phyloP scores from a whole-genome alignment of 2,113 vertebrate species.

The Pontoporia blainvillei region DNA sequence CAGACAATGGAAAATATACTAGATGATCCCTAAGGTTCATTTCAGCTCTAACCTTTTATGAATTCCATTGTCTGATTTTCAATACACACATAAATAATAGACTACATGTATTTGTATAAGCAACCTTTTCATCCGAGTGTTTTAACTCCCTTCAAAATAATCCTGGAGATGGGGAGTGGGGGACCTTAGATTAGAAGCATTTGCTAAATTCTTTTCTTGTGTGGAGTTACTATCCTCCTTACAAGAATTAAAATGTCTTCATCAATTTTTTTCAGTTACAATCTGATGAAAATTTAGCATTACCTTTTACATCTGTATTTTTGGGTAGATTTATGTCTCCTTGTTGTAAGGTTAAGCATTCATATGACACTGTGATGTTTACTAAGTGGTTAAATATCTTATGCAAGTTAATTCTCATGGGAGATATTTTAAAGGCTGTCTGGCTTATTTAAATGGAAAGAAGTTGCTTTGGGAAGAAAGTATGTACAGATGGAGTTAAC shows the following conservation, averaged over 20 bases:
- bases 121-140: background rate
- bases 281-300: slow-evolving; percentile 43
- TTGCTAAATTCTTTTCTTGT: slow-evolving; percentile 28
- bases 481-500: background rate
- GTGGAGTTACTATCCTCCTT: slow-evolving; percentile 6
- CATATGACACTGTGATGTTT: slow-evolving; percentile 51
- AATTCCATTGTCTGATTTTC: slow-evolving; percentile 32
- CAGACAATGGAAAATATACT: slow-evolving; percentile 2
- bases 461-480: slow-evolving; percentile 25
- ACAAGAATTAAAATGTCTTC: slow-evolving; percentile 32
- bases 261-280: slow-evolving; percentile 34
- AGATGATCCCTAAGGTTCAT: background rate
- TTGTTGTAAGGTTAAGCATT: slow-evolving; percentile 32
- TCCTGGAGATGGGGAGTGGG: background rate
- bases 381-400: slow-evolving; percentile 51
- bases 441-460: slow-evolving; percentile 43
- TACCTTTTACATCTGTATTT: slow-evolving; percentile 43
- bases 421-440: slow-evolving; percentile 45
- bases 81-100: slow-evolving; percentile 21
- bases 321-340: slow-evolving; percentile 10
- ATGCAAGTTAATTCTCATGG: slow-evolving; percentile 38
- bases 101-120: slow-evolving; percentile 12
- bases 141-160: slow-evolving; percentile 39
- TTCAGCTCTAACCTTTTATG: slow-evolving; percentile 40
- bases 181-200: background rate